A percentile compares a stretch with the other conserved stretches of the same genome.
Evolutionary conservation across 2,113 vertebrate species (phyloP).

Genomic region (Hemiprocne comata): DNA sequence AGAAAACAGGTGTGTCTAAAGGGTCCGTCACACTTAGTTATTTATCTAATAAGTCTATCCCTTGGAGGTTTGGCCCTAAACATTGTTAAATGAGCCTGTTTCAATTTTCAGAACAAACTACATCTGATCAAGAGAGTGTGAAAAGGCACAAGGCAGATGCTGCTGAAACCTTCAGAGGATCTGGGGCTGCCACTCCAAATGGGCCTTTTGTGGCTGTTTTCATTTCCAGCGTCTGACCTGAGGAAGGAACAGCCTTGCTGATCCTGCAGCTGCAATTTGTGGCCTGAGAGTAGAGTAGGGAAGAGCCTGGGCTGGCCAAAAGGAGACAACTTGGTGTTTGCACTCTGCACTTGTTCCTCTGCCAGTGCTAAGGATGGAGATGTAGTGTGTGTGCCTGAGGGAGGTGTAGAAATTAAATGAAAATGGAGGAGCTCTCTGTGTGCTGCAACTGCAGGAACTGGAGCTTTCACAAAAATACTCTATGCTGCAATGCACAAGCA

Average conservation of each 20-base stretch:
- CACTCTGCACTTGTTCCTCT: not conserved
- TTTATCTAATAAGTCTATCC: constrained; percentile 15
- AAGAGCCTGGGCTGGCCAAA: not conserved
- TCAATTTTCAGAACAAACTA: not conserved
- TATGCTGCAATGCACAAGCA: not conserved
- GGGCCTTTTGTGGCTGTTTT: accelerated
- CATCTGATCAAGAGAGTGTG: not conserved
- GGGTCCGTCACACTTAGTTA: not conserved
- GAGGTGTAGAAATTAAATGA: not conserved
- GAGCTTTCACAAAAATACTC: not conserved
- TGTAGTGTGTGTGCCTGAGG: no score
- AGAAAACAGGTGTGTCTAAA: constrained; percentile 5
- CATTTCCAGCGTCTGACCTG: accelerated
- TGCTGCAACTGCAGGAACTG: not conserved
- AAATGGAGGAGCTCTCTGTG: not conserved
- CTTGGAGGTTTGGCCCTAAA: constrained; percentile 1
- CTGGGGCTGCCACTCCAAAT: not conserved
- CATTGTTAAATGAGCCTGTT: not conserved
- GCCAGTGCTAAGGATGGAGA: accelerated
- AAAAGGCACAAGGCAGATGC: not conserved
- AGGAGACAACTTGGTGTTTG: not conserved
- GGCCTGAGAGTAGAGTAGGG: not conserved
- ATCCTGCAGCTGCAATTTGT: not conserved
- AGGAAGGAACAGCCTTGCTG: not conserved
- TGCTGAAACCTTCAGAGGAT: not conserved